Base-by-base conservation (phyloP, 1,140 invertebrate genomes). In the Aphaenogaster floridana region DNA sequence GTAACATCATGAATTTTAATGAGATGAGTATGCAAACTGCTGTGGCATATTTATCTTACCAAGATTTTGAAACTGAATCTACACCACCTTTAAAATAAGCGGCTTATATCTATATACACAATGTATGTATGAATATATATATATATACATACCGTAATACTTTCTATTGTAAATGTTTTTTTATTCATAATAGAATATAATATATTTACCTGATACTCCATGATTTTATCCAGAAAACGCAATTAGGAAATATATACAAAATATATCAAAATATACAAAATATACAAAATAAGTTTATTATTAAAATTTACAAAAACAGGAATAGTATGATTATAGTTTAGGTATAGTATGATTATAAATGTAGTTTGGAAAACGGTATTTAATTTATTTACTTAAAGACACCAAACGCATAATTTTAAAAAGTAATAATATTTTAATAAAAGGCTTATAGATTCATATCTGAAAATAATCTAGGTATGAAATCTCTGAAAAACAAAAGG, bases 1-100 rank as follows among this genome's bases (percentile, higher is more conserved):
- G 34, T 39, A 77, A 59, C n/a, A 77, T 77, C 57, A 77, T 61
- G 54, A 59, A 77, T 77, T 77, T 61, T 61, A 76, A 76, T 76
- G 39, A 45, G 21, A 59, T 28, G 54, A 77, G 54, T 77, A 77
- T 77, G 39, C 74, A 61, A 59, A 61, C 74, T 76, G 48, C 34
- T 57, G 39, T 13, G 21, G 39, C 15, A 77, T 77, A 61, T 77
- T 77, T 77, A 77, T 77, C 45, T 77, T 61, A 77, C 54, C 74
- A 77, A 77, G 74, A 45, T 77, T 61, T 77, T 77, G 39, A 61
- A 45, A 45, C 74, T 61, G 39, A 2, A 77, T 34, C 74, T 77
- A 42, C 13, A 42, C 3, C 2, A 61, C 13, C 74, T 61, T 61
- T 77, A 77, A 61, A 76, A 77, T 77, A 61, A 77, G 54, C 74